Conservation (phyloP, 1,140 invertebrate genomes). For the Camponotus vicinus region DNA sequence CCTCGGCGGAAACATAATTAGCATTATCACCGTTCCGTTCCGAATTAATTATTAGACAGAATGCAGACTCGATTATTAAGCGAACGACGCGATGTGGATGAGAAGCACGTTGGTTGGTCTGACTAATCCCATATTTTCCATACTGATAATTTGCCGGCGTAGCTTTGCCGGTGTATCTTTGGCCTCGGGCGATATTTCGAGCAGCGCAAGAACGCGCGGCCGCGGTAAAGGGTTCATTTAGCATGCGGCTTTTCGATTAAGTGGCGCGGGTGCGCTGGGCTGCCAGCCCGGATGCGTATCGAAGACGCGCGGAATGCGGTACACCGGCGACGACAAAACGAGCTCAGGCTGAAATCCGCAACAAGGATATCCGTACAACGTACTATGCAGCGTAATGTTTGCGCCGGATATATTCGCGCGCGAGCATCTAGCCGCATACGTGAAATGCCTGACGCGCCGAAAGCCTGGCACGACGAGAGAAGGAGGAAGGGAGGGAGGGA, state of each 20-base stretch:
- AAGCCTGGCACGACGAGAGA: slow-evolving; percentile 46
- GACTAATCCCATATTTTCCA: slow-evolving; percentile 42
- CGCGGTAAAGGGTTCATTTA: slow-evolving; percentile 57
- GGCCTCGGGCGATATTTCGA: slow-evolving; percentile 21
- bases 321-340: slow-evolving; percentile 40
- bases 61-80: slow-evolving; percentile 38
- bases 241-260: slow-evolving; percentile 60
- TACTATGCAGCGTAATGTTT: slow-evolving; percentile 50
- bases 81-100: slow-evolving; percentile 7
- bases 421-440: slow-evolving; percentile 57
- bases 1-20: slow-evolving; percentile 11
- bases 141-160: slow-evolving; percentile 12
- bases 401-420: slow-evolving; percentile 60
- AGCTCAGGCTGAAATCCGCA: slow-evolving; percentile 55
- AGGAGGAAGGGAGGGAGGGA: too few species aligned
- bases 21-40: slow-evolving; percentile 14
- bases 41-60: slow-evolving; percentile 39
- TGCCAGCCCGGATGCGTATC: slow-evolving; percentile 12
- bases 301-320: slow-evolving; percentile 56
- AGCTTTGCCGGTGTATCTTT: not conserved
- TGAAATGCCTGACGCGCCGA: slow-evolving; percentile 60
- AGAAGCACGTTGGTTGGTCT: not conserved
- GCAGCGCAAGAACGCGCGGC: slow-evolving; percentile 39
- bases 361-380: slow-evolving; percentile 22
- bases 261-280: slow-evolving; percentile 35